phyloP scores from a whole-genome alignment of 2,113 vertebrate species.

The Serinus canaria region DNA sequence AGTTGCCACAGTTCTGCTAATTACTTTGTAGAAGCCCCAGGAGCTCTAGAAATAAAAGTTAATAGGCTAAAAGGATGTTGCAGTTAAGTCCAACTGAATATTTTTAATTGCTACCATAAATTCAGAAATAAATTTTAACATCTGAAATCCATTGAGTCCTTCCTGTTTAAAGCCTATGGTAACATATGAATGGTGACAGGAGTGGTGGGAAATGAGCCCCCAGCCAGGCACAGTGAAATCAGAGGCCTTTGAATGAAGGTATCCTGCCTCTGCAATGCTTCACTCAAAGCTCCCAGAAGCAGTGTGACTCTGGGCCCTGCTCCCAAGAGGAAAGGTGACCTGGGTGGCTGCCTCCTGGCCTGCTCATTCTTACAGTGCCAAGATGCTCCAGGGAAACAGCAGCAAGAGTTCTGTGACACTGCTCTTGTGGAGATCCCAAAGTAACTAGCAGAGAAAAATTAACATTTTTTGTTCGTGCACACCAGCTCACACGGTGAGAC shows the following conservation, averaged over 20 bases:
- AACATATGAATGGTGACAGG: not conserved
- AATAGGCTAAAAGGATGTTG: slow-evolving; percentile 44
- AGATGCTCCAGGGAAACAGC: not conserved
- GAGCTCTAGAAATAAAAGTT: slow-evolving; percentile 56
- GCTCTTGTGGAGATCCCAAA: not conserved
- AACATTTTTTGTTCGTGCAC: not conserved
- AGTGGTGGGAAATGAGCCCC: not conserved
- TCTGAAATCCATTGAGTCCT: not conserved
- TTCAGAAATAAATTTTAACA: slow-evolving; percentile 24
- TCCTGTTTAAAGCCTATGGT: not conserved
- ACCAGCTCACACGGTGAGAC: not conserved
- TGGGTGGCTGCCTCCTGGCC: not conserved
- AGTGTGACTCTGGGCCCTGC: not conserved
- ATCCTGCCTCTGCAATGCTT: not conserved
- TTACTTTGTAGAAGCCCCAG: slow-evolving; percentile 39
- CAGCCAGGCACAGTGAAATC: not conserved
- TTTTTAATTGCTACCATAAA: slow-evolving; percentile 58
- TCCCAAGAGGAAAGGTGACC: not conserved
- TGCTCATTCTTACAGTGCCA: not conserved
- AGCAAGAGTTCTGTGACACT: not conserved
- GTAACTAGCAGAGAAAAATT: not conserved
- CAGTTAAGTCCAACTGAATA: slow-evolving; percentile 26
- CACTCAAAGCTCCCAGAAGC: not conserved
- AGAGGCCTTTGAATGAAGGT: not conserved
- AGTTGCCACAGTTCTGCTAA: slow-evolving; percentile 48